phyloP scores from a whole-genome alignment of 2,888 invertebrate species.

The Aleiodes leptofemur region DNA sequence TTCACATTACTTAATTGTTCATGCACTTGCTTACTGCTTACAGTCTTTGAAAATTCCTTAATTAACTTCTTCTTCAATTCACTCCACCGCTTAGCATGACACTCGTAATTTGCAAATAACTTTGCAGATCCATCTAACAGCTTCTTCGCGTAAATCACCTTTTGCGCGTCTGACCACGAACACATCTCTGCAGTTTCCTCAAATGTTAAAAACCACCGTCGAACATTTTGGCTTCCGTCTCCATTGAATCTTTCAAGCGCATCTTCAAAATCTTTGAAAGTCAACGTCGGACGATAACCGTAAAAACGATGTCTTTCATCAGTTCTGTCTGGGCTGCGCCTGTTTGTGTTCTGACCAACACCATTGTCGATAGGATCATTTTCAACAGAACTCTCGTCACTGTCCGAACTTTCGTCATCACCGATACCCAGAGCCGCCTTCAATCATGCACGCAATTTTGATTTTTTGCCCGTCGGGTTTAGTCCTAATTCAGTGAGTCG shows the following conservation, averaged over 20 bases:
- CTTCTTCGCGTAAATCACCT: constrained; percentile 31
- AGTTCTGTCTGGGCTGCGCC: background rate
- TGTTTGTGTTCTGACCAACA: no score
- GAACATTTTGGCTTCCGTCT: constrained; percentile 11
- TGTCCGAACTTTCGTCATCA: background rate
- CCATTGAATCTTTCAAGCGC: constrained; percentile 30
- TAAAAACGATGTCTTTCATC: background rate
- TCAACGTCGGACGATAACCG: constrained; percentile 13
- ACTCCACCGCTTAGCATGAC: background rate
- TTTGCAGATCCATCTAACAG: constrained; percentile 34
- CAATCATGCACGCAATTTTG: constrained; percentile 7
- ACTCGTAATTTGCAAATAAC: constrained; percentile 33
- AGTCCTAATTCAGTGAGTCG: constrained; percentile 17
- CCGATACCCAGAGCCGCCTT: constrained; percentile 4
- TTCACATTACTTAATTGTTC: constrained; percentile 18
- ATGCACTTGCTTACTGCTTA: constrained; percentile 23
- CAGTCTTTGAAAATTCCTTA: constrained; percentile 13
- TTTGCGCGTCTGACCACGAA: constrained; percentile 27
- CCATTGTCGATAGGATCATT: background rate
- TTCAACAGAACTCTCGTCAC: constrained; percentile 12
- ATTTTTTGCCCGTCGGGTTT: constrained; percentile 11
- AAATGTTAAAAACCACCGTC: constrained; percentile 19
- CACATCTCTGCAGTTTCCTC: constrained; percentile 35
- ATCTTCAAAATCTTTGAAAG: constrained; percentile 38
- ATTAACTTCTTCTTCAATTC: constrained; percentile 14